Conservation (phyloP, 2,797 vertebrate species). For the Alca torda region DNA sequence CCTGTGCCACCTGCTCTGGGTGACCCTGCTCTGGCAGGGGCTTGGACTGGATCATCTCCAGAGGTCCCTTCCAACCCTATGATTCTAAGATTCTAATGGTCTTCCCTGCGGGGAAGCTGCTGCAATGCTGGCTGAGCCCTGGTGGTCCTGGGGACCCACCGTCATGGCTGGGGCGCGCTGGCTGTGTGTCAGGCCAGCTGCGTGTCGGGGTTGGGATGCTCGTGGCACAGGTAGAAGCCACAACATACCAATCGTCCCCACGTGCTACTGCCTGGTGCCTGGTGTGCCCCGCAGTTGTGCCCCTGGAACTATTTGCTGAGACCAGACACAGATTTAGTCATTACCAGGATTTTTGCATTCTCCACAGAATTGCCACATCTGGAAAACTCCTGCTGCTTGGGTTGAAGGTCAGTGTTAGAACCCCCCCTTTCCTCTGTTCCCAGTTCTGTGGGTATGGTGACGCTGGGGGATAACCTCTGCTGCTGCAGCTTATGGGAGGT, state of each 20-base stretch:
- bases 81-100: too few species aligned
- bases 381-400: background rate
- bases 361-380: background rate
- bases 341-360: background rate
- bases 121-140: background rate
- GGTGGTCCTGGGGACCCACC: rapidly evolving
- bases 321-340: background rate
- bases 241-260: rapidly evolving
- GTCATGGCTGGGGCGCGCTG: rapidly evolving
- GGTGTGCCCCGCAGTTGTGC: rapidly evolving
- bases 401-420: background rate
- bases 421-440: background rate
- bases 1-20: too few species aligned
- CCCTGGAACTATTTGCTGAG: background rate
- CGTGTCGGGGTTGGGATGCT: rapidly evolving
- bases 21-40: too few species aligned
- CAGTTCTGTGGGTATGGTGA: background rate
- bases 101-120: background rate
- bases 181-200: background rate
- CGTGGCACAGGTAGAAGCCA: background rate
- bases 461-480: background rate
- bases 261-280: background rate
- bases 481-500: background rate
- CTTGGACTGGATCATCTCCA: too few species aligned
- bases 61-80: too few species aligned